A percentile compares a stretch with the other conserved stretches of the same genome.
phyloP scores from a whole-genome alignment of 1,140 invertebrate species.

The Heterodera schachtii region DNA sequence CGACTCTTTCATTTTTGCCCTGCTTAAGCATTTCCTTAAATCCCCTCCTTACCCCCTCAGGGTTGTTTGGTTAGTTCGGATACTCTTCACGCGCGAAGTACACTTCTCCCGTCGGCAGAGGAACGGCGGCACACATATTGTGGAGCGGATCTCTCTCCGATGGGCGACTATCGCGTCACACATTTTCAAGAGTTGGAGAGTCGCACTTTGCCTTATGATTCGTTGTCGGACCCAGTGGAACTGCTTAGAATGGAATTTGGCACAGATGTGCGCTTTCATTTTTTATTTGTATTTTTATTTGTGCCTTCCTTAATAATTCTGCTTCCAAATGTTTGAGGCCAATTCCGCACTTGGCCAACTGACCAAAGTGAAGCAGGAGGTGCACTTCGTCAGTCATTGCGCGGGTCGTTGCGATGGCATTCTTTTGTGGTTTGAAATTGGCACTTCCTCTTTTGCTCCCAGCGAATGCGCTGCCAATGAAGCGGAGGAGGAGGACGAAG shows the following conservation, averaged over 20 bases:
- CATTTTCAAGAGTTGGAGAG: constrained; percentile 41
- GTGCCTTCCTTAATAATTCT: background rate
- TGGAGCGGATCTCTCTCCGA: constrained; percentile 34
- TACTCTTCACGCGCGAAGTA: constrained; percentile 27
- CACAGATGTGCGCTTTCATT: constrained; percentile 4
- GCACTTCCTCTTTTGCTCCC: background rate
- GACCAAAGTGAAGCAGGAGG: constrained; percentile 19
- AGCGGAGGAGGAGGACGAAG: no score
- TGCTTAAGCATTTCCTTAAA: background rate
- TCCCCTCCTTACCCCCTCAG: background rate
- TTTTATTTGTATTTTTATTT: background rate
- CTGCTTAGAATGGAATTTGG: constrained; percentile 32
- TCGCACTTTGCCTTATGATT: constrained; percentile 25
- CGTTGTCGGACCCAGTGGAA: constrained; percentile 32
- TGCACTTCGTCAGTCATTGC: background rate
- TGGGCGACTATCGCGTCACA: constrained; percentile 26
- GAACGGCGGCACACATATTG: constrained; percentile 23
- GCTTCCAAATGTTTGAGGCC: constrained; percentile 17
- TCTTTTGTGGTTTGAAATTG: constrained; percentile 33
- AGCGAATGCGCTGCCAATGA: background rate
- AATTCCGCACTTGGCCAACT: constrained; percentile 24
- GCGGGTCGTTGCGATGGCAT: constrained; percentile 25
- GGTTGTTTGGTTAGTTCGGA: constrained; percentile 30
- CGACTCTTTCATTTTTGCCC: no score
- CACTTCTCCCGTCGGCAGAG: constrained; percentile 16